Base-by-base conservation (phyloP, 2,888 invertebrate genomes). In the Lordiphosa fenestrarum region DNA sequence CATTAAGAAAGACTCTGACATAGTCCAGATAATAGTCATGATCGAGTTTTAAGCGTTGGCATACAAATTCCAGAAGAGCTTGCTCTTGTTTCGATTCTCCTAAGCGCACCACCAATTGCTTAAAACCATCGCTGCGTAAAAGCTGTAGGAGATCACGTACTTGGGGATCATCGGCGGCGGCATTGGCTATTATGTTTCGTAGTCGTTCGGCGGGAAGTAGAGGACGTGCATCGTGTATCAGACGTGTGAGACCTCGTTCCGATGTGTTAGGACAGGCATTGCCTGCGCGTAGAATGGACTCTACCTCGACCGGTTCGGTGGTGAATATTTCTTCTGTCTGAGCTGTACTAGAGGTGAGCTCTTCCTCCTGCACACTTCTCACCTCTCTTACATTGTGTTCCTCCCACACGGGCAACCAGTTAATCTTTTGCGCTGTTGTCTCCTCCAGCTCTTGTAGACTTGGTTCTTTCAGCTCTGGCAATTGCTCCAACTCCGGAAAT, bases 11-110 rank as follows among this genome's bases (percentile, higher is more conserved):
- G 9, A 36, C 36, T 3, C 53, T 52, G 4, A 66, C 33, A 3
- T 71, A 73, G 4, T 68, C 70, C 4, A 60, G 6, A 19, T 73
- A 72, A 33, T 70, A 66, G 23, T 44, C 51, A 6, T 74, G 46
- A 44, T 86, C 71, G n/a, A 87, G 69, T 10, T 84, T 72, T 3
- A 86, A 54, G 3, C 52, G 50, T 23, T 66, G 68, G 25, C 86
- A 86, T 9, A 66, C 12, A 10, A 63, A 86, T 12, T 77, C 73
- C 15, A 62, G 61, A 2, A 85, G 52, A 0, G 50, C 50, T 21
- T 67, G 60, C 10, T 71, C 67, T 42, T 75, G 76, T 6, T 61
- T 64, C 12, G 76, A 66, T 23, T 56, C 60, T 0, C 54, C 65
- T 3, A 87, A 47, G 0, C 39, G 51, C 5, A 10, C 21, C 0